These are phyloP conservation scores for Acrossocheilus fasciatus DNA, from an alignment of 2,797 vertebrate genomes.

Conservation along the genomic window DNA sequence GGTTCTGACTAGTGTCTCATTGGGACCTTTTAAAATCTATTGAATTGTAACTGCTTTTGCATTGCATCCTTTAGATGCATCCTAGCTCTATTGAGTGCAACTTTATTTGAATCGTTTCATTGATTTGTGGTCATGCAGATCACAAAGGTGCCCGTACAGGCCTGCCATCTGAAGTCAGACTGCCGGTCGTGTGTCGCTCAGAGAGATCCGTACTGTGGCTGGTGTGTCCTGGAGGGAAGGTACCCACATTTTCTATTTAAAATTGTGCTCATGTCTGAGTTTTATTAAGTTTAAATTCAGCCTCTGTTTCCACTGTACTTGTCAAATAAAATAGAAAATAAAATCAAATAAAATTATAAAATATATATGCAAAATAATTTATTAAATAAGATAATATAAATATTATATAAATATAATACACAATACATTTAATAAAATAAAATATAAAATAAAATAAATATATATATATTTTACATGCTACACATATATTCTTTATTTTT, in stretches of 20 bases:
- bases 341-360: no score
- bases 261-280: not conserved
- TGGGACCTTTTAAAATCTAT: not conserved
- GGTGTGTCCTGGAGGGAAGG: slow-evolving; percentile 95
- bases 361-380: no score
- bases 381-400: no score
- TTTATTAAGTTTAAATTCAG: not conserved
- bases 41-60: not conserved
- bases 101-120: slow-evolving; percentile 41
- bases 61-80: not conserved
- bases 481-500: no score
- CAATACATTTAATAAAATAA: no score
- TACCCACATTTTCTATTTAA: slow-evolving; percentile 62
- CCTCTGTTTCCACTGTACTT: not conserved
- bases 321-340: not conserved
- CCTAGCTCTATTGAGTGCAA: not conserved
- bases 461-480: not conserved
- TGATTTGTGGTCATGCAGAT: slow-evolving; percentile 78
- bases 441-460: no score
- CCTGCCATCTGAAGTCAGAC: slow-evolving; percentile 81
- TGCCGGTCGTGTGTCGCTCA: slow-evolving; percentile 86
- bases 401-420: no score
- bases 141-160: slow-evolving; percentile 88
- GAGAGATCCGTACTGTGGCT: slow-evolving; percentile 95
- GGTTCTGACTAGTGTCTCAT: not conserved